phyloP scores from a whole-genome alignment of 2,797 vertebrate genomes.

The Zalophus californianus region DNA sequence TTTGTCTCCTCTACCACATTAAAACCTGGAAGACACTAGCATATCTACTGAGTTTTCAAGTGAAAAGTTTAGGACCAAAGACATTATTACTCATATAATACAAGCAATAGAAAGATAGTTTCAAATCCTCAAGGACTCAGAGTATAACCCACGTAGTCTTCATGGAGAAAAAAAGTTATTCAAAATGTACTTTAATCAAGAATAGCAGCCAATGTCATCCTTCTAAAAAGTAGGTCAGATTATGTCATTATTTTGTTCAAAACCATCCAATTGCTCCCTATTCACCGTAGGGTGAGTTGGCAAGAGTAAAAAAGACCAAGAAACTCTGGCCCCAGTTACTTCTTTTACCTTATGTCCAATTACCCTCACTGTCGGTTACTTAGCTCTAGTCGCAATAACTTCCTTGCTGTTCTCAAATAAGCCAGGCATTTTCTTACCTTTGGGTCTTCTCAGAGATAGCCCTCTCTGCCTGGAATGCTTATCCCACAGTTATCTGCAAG shows the following conservation, averaged over 20 bases:
- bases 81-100: background rate
- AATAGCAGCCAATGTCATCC: background rate
- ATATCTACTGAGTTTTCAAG: background rate
- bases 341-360: background rate
- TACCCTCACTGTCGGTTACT: background rate
- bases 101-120: background rate
- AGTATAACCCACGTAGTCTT: background rate
- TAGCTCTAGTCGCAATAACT: background rate
- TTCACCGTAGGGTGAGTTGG: background rate
- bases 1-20: background rate
- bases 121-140: background rate
- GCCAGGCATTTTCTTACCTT: background rate
- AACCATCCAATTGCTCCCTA: background rate
- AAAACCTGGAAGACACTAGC: background rate
- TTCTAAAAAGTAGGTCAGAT: conserved; percentile 60
- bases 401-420: background rate
- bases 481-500: background rate
- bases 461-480: background rate
- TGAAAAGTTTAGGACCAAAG: background rate
- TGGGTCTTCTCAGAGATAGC: background rate
- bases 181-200: conserved; percentile 55
- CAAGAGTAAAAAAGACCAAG: background rate
- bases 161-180: background rate
- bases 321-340: background rate
- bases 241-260: background rate